Base-by-base conservation (phyloP, 2,797 vertebrate genomes). In the Graptemys geographica region DNA sequence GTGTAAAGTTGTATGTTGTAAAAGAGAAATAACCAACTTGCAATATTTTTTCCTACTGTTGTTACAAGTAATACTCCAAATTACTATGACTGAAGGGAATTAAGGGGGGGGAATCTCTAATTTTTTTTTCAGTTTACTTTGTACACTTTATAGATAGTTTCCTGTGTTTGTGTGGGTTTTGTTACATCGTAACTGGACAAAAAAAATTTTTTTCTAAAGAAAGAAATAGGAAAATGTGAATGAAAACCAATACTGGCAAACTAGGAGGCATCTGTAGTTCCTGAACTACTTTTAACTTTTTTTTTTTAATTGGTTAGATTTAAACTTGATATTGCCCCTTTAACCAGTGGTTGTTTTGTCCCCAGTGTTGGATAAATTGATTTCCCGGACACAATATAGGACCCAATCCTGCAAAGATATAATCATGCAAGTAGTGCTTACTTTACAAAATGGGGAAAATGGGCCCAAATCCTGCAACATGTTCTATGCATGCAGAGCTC, bases 201-300 rank as follows among this genome's bases (percentile, higher is more conserved):
- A 56, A 51, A 16, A 51, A 16, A 6, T 5, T 5, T 16, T 47
- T 47, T 47, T 44, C 44, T 44, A 51, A 51, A 51, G 55, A 25
- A 56, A 56, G 55, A 25, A 56, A 56, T 51, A 6, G 51, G 84
- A 93, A 96, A 96, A 91, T 86, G 93, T 33, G 41, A 88, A 93
- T 91, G 72, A 86, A 95, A 41, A 44, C 18, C 52, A 93, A 81
- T n/a, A 88, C 57, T 12, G 81, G 52, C 79, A 90, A 31, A 16
- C 74, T 86, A 79, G 55, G 88, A 83, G 94, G 79, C 87, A 87
- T 1, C 28, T 90, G 52, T 44, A 74, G 33, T 84, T 91, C 55
- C 59, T 82, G 72, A 90, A 28, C 76, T 95, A 49, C 27, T 83
- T 90, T 37, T 81, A 92, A 9, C 6, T 16, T 78, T 93, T 23